A percentile compares a stretch with the other conserved stretches of the same genome.
Conservation (phyloP, 2,888 invertebrate species). For the Xestoiulus laeticollis region DNA sequence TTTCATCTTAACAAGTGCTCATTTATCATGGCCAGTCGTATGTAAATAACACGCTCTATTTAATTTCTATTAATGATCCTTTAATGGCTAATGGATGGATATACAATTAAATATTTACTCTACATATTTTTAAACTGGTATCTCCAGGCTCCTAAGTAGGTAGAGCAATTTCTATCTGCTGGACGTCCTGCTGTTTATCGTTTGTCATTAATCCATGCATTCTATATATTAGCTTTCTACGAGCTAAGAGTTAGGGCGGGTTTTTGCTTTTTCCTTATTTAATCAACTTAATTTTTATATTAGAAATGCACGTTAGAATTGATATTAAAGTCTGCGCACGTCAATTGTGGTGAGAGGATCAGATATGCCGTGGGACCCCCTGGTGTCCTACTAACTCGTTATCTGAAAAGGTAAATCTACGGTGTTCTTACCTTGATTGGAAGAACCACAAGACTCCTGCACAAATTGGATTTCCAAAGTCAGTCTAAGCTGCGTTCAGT, state of each 20-base stretch:
- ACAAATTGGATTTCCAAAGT: conserved; percentile 32
- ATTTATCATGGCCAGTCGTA: neutral
- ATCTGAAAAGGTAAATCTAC: conserved; percentile 47
- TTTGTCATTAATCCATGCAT: conserved; percentile 34
- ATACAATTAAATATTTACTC: conserved; percentile 40
- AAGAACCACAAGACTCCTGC: conserved; percentile 48
- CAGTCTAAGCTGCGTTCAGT: conserved; percentile 11
- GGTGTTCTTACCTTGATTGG: conserved; percentile 44
- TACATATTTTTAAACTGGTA: conserved; percentile 8
- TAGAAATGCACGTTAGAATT: conserved; percentile 36
- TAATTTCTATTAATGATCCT: conserved; percentile 30
- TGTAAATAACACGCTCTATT: conserved; percentile 23
- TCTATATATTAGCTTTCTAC: conserved; percentile 15
- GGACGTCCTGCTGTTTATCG: conserved; percentile 30
- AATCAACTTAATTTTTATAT: conserved; percentile 46
- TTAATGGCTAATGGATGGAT: conserved; percentile 32
- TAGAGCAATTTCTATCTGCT: conserved; percentile 35
- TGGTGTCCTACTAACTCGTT: conserved; percentile 45
- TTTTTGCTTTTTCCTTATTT: neutral
- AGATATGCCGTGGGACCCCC: conserved; percentile 48
- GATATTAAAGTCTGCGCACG: conserved; percentile 49
- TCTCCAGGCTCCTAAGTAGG: neutral
- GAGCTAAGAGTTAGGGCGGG: conserved; percentile 3
- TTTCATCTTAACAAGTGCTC: neutral
- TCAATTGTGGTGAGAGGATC: conserved; percentile 49